phyloP scores from a whole-genome alignment of 2,888 invertebrate genomes.

The Deilephila elpenor region DNA sequence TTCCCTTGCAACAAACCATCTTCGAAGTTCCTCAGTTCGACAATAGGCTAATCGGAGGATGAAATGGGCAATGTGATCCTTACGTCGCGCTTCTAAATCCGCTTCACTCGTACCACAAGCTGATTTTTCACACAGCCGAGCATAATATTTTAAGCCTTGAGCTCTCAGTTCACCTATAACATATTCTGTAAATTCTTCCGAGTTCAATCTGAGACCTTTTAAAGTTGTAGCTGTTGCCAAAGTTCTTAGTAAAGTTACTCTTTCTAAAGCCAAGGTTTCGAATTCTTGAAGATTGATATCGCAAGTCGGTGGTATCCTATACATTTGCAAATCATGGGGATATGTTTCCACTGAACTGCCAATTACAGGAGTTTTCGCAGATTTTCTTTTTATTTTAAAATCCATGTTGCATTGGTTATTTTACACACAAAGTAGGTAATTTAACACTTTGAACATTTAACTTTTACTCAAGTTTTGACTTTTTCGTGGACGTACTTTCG shows the following conservation, averaged over 20 bases:
- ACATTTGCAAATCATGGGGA: conserved; percentile 92
- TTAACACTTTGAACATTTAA: too few relatives aligned
- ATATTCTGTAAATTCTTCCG: conserved; percentile 88
- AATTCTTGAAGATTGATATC: conserved; percentile 92
- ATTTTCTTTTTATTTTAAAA: conserved; percentile 76
- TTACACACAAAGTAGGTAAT: neutral
- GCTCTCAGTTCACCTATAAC: conserved; percentile 87
- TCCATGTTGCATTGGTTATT: conserved; percentile 60
- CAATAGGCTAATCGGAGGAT: conserved; percentile 96
- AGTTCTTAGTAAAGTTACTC: conserved; percentile 90
- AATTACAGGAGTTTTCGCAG: conserved; percentile 60
- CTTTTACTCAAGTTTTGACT: too few relatives aligned
- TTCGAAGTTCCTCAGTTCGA: conserved; percentile 91
- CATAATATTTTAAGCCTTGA: conserved; percentile 87
- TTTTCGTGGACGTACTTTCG: too few relatives aligned
- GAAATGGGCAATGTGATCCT: conserved; percentile 97
- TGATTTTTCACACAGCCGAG: conserved; percentile 84
- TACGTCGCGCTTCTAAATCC: conserved; percentile 87
- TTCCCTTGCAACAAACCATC: conserved; percentile 96
- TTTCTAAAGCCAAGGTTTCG: conserved; percentile 93
- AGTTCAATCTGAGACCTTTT: conserved; percentile 85
- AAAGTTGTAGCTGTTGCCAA: conserved; percentile 89
- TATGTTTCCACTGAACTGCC: conserved; percentile 84
- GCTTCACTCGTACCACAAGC: conserved; percentile 83
- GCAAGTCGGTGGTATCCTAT: conserved; percentile 89